These are phyloP conservation scores for Triplophysa siluroides DNA, from an alignment of 2,113 vertebrate species.

Conservation along the genomic window DNA sequence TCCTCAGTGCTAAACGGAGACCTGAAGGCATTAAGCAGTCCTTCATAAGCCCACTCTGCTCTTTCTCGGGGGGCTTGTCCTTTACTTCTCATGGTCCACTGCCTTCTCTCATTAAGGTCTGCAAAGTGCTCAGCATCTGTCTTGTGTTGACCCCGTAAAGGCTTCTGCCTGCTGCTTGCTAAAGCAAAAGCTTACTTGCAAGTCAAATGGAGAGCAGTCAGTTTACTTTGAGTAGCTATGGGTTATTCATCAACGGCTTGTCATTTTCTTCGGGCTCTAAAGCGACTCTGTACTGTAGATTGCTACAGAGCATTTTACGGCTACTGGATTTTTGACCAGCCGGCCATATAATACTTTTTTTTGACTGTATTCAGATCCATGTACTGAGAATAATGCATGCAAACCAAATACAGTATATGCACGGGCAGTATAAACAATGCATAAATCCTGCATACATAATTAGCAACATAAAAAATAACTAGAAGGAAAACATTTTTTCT, in stretches of 20 bases:
- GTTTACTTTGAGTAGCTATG: conserved; percentile 29
- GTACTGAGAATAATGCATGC: not conserved
- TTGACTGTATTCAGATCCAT: not conserved
- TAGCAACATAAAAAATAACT: not conserved
- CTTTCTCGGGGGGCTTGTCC: conserved; percentile 32
- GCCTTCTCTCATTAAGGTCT: conserved; percentile 37
- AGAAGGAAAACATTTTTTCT: not conserved
- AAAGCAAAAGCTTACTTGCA: conserved; percentile 29
- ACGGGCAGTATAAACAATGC: not conserved
- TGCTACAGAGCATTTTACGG: not conserved
- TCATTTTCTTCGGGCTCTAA: conserved; percentile 22
- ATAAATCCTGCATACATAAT: not conserved
- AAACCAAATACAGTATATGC: too few species aligned
- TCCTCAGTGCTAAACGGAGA: conserved; percentile 26
- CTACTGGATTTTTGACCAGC: not conserved
- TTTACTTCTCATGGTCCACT: conserved; percentile 36
- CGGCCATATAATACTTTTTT: not conserved
- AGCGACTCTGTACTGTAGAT: not conserved
- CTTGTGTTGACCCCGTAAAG: conserved; percentile 33
- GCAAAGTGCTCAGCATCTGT: conserved; percentile 45
- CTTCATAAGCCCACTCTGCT: conserved; percentile 37
- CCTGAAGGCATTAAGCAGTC: conserved; percentile 33
- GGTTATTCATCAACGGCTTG: conserved; percentile 40
- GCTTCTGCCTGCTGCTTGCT: conserved; percentile 4
- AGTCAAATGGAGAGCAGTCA: conserved; percentile 19